A percentile compares a stretch with the other conserved stretches of the same genome.
phyloP scores from a whole-genome alignment of 1,140 invertebrate species.

The Zophobas morio region DNA sequence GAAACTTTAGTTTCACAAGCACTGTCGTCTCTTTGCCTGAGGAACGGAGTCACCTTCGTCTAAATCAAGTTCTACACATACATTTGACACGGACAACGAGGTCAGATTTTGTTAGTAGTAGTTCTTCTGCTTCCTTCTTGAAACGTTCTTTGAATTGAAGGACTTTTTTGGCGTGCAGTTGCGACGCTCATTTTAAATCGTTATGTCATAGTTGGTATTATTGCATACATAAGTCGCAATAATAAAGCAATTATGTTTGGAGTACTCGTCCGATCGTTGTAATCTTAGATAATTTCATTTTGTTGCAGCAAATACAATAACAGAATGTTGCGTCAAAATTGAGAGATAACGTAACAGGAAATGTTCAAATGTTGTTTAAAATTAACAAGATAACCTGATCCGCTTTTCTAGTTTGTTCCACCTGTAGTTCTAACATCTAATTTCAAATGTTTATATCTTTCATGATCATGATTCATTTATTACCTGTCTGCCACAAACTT shows the following conservation, averaged over 20 bases:
- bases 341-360: neutral
- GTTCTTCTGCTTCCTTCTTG: slow-evolving; percentile 45
- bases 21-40: slow-evolving; percentile 66
- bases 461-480: no score
- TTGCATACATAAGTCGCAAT: neutral
- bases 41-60: slow-evolving; percentile 68
- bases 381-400: no score
- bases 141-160: slow-evolving; percentile 19
- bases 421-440: no score
- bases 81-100: no score
- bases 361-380: no score
- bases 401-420: no score
- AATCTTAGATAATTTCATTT: neutral
- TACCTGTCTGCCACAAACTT: no score
- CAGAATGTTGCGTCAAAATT: neutral
- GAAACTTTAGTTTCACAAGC: slow-evolving; percentile 70
- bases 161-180: slow-evolving; percentile 8
- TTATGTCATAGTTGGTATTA: neutral
- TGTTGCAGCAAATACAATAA: no score
- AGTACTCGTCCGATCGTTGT: neutral
- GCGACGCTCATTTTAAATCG: neutral
- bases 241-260: neutral
- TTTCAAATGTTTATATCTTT: no score
- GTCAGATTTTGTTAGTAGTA: slow-evolving; percentile 12
- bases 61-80: slow-evolving; percentile 64